phyloP scores from a whole-genome alignment of 2,113 vertebrate species.

The Herpetotheres cachinnans region DNA sequence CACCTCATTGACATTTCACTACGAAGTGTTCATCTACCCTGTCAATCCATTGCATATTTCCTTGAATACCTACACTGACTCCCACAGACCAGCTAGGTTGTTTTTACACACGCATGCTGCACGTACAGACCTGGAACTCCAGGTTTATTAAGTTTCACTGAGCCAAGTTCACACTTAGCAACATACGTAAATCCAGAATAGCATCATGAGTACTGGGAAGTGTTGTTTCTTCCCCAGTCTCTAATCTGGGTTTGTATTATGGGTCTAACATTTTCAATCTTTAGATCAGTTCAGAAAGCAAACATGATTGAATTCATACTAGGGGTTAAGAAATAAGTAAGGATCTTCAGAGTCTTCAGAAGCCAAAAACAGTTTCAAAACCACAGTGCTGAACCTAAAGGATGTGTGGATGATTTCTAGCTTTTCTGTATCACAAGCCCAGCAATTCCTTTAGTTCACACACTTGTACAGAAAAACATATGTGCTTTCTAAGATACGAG shows the following conservation, averaged over 20 bases:
- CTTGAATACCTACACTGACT: background rate
- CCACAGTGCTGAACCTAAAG: background rate
- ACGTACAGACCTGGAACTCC: background rate
- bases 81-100: background rate
- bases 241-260: background rate
- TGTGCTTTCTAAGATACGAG: background rate
- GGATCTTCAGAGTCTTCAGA: background rate
- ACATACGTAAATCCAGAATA: background rate
- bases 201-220: background rate
- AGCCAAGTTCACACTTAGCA: background rate
- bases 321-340: background rate
- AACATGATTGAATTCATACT: background rate
- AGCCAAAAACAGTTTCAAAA: background rate
- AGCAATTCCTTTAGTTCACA: background rate
- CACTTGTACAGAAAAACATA: background rate
- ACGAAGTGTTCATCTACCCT: background rate
- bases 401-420: fast-evolving
- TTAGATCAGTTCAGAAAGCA: background rate
- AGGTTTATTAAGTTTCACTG: background rate
- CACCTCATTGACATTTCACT: constrained; percentile 9
- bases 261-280: background rate
- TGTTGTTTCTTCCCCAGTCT: background rate
- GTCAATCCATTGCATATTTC: background rate
- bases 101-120: background rate
- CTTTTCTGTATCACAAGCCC: background rate